phyloP scores from a whole-genome alignment of 2,888 invertebrate species.

The Syritta pipiens region DNA sequence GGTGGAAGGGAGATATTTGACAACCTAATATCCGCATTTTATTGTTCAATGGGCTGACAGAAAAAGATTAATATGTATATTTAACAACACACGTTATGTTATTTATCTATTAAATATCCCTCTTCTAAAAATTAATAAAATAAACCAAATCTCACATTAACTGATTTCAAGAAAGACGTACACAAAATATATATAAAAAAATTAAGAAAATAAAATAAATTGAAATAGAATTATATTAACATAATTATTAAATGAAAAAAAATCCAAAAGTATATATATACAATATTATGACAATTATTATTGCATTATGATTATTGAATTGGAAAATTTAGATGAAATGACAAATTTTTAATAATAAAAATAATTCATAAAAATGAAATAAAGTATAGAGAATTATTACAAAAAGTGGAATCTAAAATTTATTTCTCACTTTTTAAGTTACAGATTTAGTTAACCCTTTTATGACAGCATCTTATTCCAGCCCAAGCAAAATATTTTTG shows the following conservation, averaged over 20 bases:
- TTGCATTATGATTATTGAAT: constrained; percentile 75
- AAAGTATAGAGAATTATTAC: constrained; percentile 76
- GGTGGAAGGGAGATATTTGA: too few species aligned
- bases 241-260: constrained; percentile 46
- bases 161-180: constrained; percentile 22
- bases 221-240: constrained; percentile 37
- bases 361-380: constrained; percentile 74
- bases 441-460: too few species aligned
- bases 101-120: constrained; percentile 1
- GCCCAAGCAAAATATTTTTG: too few species aligned
- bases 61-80: constrained; percentile 14
- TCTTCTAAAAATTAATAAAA: constrained; percentile 19
- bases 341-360: constrained; percentile 76
- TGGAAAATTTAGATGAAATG: constrained; percentile 77
- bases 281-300: constrained; percentile 75
- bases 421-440: too few species aligned
- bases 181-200: constrained; percentile 12
- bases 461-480: too few species aligned
- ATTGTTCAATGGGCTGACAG: constrained; percentile 31
- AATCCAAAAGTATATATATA: constrained; percentile 69
- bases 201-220: constrained; percentile 12
- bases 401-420: constrained; percentile 17
- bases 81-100: constrained; percentile 6
- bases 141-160: constrained; percentile 25
- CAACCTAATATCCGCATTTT: background rate